Conservation (phyloP, 1,140 invertebrate genomes). For the Tribolium madens region DNA sequence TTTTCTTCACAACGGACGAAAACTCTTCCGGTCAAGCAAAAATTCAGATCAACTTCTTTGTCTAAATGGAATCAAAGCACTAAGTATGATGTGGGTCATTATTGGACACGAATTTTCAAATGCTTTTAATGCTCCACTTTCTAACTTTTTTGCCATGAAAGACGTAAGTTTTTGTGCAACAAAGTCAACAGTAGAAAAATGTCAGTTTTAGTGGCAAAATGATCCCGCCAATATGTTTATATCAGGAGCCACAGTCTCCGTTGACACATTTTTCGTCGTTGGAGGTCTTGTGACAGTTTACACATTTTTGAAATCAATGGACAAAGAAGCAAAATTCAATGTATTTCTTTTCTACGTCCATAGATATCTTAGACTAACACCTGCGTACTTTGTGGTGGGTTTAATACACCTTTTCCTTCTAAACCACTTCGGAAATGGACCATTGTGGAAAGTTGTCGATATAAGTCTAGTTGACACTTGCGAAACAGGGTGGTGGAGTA, state of each 20-base stretch:
- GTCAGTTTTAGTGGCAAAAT: neutral
- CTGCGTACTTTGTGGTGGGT: constrained; percentile 68
- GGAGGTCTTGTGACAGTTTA: constrained; percentile 71
- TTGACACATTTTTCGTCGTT: constrained; percentile 71
- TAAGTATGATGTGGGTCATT: constrained; percentile 76
- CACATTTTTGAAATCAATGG: constrained; percentile 67
- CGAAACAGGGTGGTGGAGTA: constrained; percentile 4
- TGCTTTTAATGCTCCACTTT: neutral
- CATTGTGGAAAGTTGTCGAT: constrained; percentile 60
- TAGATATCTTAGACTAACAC: constrained; percentile 39
- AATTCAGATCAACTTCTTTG: constrained; percentile 62
- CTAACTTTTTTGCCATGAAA: neutral
- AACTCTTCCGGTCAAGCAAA: neutral
- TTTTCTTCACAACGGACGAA: neutral
- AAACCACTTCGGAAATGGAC: constrained; percentile 70
- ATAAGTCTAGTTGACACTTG: neutral
- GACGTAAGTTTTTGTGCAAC: neutral
- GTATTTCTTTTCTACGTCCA: constrained; percentile 48
- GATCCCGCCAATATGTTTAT: constrained; percentile 58
- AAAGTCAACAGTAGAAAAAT: neutral
- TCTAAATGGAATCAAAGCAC: constrained; percentile 69
- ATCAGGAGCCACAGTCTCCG: constrained; percentile 64
- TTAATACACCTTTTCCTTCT: constrained; percentile 70
- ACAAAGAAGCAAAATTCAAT: constrained; percentile 58
- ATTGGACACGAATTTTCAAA: constrained; percentile 68